Base-by-base conservation (phyloP, 2,888 invertebrate genomes). In the Neuroscelio doddi region DNA sequence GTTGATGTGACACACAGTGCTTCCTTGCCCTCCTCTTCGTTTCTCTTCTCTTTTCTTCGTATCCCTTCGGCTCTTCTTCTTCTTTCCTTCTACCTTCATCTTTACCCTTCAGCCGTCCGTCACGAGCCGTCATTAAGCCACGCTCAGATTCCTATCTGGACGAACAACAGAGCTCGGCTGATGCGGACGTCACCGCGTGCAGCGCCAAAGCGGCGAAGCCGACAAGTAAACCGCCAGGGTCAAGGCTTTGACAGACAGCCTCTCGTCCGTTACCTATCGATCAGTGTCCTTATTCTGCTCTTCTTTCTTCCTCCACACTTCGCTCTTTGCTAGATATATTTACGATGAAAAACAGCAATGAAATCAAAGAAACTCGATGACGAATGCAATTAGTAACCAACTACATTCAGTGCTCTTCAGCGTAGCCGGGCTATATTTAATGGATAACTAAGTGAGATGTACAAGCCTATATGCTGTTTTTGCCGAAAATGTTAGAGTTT, bases 71-170 rank as follows among this genome's bases (percentile, higher is more conserved):
- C 29, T 51, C 47, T 44, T 44, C 58, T 21, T 44, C 29, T 32
- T 12, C 10, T 44, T 55, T 62, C 57, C 70, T 70, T 75, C 39
- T 56, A 29, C 24, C 17, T 24, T 41, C 44, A 15, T 21, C 42
- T 24, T 52, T 42, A 36, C 41, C 27, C 50, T 42, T 51, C 41
- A 17, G 55, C 30, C 59, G 70, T 65, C 68, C 65, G 64, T 64
- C 69, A 71, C 56, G 49, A 76, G 77, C 78, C 80, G 79, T 81
- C 80, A 81, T 81, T 80, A 81, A 79, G 77, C 75, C 67, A 70
- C 75, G 67, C 72, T 76, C 73, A 80, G 81, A 81, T 81, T 79
- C 77, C 79, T 79, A 81, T 81, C 81, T 76, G 59, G 66, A 64
- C 57, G 63, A 71, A 66, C 72, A 65, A 70, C 64, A 64, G 57